A percentile compares a stretch with the other conserved stretches of the same genome.
These are phyloP conservation scores for Xanthostigma xanthostigma DNA, from an alignment of 2,888 invertebrate genomes.

Conservation along the genomic window DNA sequence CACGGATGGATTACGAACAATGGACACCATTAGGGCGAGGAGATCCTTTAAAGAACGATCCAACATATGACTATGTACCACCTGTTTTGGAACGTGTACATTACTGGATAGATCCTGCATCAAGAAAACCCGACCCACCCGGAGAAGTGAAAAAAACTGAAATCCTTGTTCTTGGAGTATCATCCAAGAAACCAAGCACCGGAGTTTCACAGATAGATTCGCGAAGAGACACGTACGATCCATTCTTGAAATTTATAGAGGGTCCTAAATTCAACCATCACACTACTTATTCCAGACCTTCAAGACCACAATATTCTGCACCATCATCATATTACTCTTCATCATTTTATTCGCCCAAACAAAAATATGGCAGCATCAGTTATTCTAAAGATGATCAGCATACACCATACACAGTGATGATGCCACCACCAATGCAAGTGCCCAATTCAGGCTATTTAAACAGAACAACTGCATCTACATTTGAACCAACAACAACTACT, in stretches of 20 bases:
- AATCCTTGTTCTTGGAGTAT: conserved; percentile 51
- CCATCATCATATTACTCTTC: conserved; percentile 29
- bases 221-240: conserved; percentile 26
- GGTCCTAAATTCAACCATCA: conserved; percentile 28
- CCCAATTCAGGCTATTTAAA: conserved; percentile 18
- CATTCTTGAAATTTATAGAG: conserved; percentile 33
- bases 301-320: conserved; percentile 23
- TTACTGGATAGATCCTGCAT: conserved; percentile 60
- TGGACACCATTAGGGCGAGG: conserved; percentile 74
- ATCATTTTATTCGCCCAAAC: conserved; percentile 18
- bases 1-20: conserved; percentile 69
- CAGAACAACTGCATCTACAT: conserved; percentile 12
- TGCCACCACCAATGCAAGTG: conserved; percentile 49
- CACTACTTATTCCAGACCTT: conserved; percentile 23
- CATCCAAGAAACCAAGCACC: conserved; percentile 49
- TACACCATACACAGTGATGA: conserved; percentile 48
- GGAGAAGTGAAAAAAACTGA: conserved; percentile 43
- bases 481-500: conserved; percentile 17
- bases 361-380: conserved; percentile 34
- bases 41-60: conserved; percentile 69
- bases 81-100: conserved; percentile 64
- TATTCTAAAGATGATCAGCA: conserved; percentile 37
- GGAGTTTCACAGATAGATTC: conserved; percentile 24
- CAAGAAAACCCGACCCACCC: conserved; percentile 38
- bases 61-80: conserved; percentile 73